A percentile compares a stretch with the other conserved stretches of the same genome.
phyloP scores from a whole-genome alignment of 2,797 vertebrate genomes.

The Anas bahamensis region DNA sequence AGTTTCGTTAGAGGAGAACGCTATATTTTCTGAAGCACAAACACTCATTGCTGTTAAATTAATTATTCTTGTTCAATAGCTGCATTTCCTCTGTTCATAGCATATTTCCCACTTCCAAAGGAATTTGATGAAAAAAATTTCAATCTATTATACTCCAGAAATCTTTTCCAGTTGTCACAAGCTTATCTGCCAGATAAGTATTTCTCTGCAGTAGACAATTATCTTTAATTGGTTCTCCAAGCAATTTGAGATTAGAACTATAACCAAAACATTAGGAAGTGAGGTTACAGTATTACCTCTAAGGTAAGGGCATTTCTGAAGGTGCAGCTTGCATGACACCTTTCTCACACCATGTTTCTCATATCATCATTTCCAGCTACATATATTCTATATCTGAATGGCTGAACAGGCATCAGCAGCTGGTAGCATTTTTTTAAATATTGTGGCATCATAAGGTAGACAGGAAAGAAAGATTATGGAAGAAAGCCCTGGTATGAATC shows the following conservation, averaged over 20 bases:
- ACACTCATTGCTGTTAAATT: not conserved
- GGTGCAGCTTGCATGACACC: not conserved
- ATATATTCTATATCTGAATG: not conserved
- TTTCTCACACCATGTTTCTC: not conserved
- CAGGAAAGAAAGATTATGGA: not conserved
- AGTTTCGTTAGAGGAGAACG: not conserved
- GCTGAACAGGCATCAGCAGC: not conserved
- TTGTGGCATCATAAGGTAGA: not conserved
- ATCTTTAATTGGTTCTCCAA: not conserved
- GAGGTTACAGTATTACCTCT: not conserved
- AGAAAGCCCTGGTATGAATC: not conserved
- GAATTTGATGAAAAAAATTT: not conserved
- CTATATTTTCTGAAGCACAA: slow-evolving; percentile 3
- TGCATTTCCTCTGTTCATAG: not conserved
- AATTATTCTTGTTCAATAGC: slow-evolving; percentile 13
- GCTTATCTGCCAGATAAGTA: not conserved
- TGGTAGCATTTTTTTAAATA: not conserved
- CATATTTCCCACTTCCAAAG: slow-evolving; percentile 3
- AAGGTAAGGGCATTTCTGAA: not conserved
- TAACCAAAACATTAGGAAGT: not conserved
- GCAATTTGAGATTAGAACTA: not conserved
- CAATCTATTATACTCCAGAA: not conserved
- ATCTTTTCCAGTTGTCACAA: not conserved
- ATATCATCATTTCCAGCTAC: not conserved
- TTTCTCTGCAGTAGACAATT: not conserved